Percentiles rank a stretch among this genome's conserved stretches.
phyloP scores from a whole-genome alignment of 2,113 vertebrate genomes.

The Platysternon megacephalum region DNA sequence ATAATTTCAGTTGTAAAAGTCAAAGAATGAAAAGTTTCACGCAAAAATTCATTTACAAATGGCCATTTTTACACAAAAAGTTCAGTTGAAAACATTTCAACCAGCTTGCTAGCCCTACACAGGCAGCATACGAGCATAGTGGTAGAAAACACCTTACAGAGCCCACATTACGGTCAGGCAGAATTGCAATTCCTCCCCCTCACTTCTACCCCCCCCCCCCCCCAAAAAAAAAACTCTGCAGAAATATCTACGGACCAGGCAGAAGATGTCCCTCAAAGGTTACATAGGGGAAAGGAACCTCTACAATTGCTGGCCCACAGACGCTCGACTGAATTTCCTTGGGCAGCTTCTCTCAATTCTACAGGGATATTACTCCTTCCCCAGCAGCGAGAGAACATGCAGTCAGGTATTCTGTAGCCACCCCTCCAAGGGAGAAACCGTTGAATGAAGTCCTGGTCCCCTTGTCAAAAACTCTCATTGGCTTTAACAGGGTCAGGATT shows the following conservation, averaged over 20 bases:
- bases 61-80: neutral
- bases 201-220: too few species aligned
- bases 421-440: neutral
- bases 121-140: neutral
- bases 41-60: neutral
- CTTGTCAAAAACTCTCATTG: neutral
- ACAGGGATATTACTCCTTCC: accelerated
- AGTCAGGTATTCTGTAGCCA: neutral
- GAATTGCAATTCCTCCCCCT: neutral
- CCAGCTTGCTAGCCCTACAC: neutral
- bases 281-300: neutral
- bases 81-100: neutral
- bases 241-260: neutral
- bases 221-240: neutral
- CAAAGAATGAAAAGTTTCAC: neutral
- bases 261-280: neutral
- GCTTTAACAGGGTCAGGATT: neutral
- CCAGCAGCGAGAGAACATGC: accelerated
- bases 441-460: neutral
- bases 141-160: neutral
- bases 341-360: neutral
- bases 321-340: neutral
- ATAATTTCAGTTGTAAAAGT: neutral
- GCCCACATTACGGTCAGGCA: neutral
- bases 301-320: accelerated